These are phyloP conservation scores for Characodon lateralis DNA, from an alignment of 2,797 vertebrate species.

Conservation along the genomic window DNA sequence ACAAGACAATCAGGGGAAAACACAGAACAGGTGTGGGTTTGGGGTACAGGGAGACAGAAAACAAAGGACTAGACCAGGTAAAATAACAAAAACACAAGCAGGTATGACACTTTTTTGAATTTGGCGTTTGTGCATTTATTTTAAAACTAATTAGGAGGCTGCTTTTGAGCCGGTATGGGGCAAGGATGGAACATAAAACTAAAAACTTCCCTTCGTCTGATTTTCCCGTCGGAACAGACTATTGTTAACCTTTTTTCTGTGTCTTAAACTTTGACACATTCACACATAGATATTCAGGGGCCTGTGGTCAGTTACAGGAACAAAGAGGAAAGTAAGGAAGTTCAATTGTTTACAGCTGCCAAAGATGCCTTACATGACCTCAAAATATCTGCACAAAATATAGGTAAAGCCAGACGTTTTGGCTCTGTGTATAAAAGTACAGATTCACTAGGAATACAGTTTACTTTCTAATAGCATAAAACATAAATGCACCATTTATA, in stretches of 20 bases:
- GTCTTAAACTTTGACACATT: conserved; percentile 16
- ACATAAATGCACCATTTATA: conserved; percentile 7
- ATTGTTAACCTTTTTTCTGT: background rate
- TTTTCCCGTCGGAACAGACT: conserved; percentile 5
- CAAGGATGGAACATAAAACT: background rate
- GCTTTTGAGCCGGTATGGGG: conserved; percentile 48
- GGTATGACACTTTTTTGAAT: background rate
- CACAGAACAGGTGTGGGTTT: too few species aligned
- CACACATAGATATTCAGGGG: conserved; percentile 32
- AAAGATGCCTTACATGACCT: conserved; percentile 13
- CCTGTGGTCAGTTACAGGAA: conserved; percentile 58
- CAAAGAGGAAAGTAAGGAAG: conserved; percentile 46
- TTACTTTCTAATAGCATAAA: conserved; percentile 20
- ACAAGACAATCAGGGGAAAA: too few species aligned
- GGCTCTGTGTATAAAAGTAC: conserved; percentile 9
- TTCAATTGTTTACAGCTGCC: conserved; percentile 33
- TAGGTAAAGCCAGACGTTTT: background rate
- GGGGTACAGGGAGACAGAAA: too few species aligned
- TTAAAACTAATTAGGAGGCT: conserved; percentile 30
- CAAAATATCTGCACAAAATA: conserved; percentile 10
- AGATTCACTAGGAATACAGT: background rate
- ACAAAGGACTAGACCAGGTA: too few species aligned
- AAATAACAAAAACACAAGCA: too few species aligned
- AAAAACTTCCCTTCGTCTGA: background rate
- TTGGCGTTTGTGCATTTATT: background rate